phyloP scores from a whole-genome alignment of 2,888 invertebrate genomes.

The Laspeyria flexula region DNA sequence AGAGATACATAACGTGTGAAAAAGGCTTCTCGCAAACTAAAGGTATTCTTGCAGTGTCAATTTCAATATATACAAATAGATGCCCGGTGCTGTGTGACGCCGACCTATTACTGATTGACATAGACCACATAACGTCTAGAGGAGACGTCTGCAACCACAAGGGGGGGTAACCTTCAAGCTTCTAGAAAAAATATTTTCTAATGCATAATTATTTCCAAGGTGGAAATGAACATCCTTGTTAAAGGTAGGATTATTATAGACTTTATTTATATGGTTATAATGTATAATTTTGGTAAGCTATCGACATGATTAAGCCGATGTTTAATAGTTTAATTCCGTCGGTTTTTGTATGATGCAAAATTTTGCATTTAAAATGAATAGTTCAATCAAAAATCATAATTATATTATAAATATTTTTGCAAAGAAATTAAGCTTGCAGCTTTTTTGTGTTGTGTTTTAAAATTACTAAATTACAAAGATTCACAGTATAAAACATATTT shows the following conservation, averaged over 20 bases:
- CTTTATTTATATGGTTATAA: background rate
- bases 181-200: conserved; percentile 34
- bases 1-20: conserved; percentile 19
- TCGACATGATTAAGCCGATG: too few relatives aligned
- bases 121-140: conserved; percentile 51
- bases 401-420: too few relatives aligned
- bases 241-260: conserved; percentile 3
- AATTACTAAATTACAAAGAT: too few relatives aligned
- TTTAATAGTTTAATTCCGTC: too few relatives aligned
- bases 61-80: conserved; percentile 25
- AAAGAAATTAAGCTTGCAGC: too few relatives aligned
- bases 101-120: conserved; percentile 37
- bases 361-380: too few relatives aligned
- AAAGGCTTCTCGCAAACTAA: conserved; percentile 25
- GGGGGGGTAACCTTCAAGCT: conserved; percentile 41
- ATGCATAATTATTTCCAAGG: conserved; percentile 34
- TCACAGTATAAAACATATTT: too few relatives aligned
- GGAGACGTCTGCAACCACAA: conserved; percentile 19
- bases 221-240: conserved; percentile 31
- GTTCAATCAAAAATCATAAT: too few relatives aligned
- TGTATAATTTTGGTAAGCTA: background rate
- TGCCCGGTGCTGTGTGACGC: conserved; percentile 31
- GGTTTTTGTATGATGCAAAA: too few relatives aligned
- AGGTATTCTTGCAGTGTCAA: conserved; percentile 9
- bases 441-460: too few relatives aligned